A percentile compares a stretch with the other conserved stretches of the same genome.
Evolutionary conservation across 2,113 vertebrate genomes (phyloP).

Genomic region (Corynorhinus townsendii): DNA sequence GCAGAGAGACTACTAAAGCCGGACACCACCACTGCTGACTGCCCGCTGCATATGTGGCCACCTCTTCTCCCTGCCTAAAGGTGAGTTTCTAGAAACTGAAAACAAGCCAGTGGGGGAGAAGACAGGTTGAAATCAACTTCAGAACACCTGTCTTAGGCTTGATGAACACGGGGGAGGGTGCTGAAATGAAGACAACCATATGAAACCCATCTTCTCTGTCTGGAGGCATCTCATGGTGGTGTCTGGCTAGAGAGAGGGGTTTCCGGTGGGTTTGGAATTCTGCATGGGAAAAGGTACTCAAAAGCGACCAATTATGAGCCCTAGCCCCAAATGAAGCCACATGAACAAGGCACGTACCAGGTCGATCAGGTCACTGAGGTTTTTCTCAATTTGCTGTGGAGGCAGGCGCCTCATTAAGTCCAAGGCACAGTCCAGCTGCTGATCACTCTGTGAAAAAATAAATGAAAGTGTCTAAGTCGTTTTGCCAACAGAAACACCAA

Average conservation of each 20-base stretch:
- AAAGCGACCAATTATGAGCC: background rate
- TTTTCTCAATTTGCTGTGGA: conserved; percentile 99
- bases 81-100: background rate
- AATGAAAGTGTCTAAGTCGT: background rate
- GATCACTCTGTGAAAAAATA: conserved; percentile 87
- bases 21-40: rapidly evolving
- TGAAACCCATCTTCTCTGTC: background rate
- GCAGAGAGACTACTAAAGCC: background rate
- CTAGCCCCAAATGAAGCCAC: background rate
- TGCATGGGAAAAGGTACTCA: background rate
- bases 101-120: background rate
- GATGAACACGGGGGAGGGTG: background rate
- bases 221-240: background rate
- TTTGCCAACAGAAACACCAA: background rate
- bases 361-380: conserved; percentile 99
- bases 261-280: background rate
- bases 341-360: conserved; percentile 83
- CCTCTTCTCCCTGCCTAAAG: background rate
- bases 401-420: conserved; percentile 99
- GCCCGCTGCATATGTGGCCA: rapidly evolving
- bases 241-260: background rate
- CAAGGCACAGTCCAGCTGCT: conserved; percentile 99
- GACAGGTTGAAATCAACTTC: rapidly evolving
- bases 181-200: background rate
- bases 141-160: background rate